Base-by-base conservation (phyloP, 2,113 vertebrate genomes). In the Neogobius melanostomus region DNA sequence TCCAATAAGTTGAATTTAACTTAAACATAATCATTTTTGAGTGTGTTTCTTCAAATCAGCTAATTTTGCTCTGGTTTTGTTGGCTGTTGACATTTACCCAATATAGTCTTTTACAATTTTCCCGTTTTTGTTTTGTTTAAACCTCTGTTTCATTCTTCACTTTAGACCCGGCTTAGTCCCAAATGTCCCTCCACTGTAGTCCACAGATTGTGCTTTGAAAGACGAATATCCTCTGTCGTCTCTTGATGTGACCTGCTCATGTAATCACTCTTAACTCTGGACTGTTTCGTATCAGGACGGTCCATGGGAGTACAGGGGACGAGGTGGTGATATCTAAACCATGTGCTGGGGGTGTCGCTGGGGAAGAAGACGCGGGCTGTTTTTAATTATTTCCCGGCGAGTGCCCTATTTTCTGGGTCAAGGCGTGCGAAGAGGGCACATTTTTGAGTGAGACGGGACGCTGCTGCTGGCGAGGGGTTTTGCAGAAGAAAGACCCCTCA, bases 321-420 rank as follows among this genome's bases (percentile, higher is more conserved):
- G 53, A 71, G 16, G 64, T 67, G 10, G 69, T 52, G 56, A 87
- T 88, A 92, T 87, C 50, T 46, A 79, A 91, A 85, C 83, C 90
- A 91, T 85, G 87, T 90, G 91, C 42, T 6, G 70, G 68, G 77
- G 74, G 71, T 80, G 77, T 81, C 66, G 66, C 57, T 5, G 59
- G 72, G 68, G 69, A 73, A 48, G 49, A 61, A 49, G 68, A 66
- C 14, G 0, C 62, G 69, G 77, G 9, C 84, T 92, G 90, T 44
- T 84, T 88, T 68, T 73, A 50, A 90, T 91, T 91, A 93, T 53
- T 47, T 65, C 74, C 66, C 56, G 60, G 54, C 54, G 50, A 85
- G 73, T 69, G 84, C 62, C 76, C 57, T 70, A 78, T 91, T 91
- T 89, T 91, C 81, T 75, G 87, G 90, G 87, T 91, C 88, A 87